phyloP scores from a whole-genome alignment of 2,888 invertebrate genomes.

The Onchidella celtica region DNA sequence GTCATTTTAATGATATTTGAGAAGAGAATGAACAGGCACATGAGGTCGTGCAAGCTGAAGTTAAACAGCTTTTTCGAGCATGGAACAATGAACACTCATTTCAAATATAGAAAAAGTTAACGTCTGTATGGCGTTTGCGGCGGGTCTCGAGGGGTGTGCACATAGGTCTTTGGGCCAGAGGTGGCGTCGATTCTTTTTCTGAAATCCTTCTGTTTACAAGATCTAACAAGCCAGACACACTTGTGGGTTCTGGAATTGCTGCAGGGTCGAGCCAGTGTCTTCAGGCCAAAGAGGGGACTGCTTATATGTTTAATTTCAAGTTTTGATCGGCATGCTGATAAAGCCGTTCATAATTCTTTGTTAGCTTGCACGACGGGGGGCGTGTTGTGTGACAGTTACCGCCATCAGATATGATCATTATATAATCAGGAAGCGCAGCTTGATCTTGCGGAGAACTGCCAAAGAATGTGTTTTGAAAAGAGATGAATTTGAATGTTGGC shows the following conservation, averaged over 20 bases:
- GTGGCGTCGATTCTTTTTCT: too few species aligned
- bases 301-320: constrained; percentile 19
- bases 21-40: too few species aligned
- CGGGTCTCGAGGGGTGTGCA: too few species aligned
- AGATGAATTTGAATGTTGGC: too few species aligned
- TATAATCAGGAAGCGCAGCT: neutral
- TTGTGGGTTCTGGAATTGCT: neutral
- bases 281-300: neutral
- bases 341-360: constrained; percentile 4
- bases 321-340: constrained; percentile 27
- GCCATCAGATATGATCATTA: neutral
- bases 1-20: too few species aligned
- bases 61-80: too few species aligned
- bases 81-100: too few species aligned
- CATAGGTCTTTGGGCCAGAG: too few species aligned
- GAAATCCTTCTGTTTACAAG: neutral
- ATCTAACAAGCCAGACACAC: constrained; percentile 16
- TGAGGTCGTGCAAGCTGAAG: too few species aligned
- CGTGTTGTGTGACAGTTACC: neutral
- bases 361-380: neutral
- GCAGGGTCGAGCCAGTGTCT: neutral
- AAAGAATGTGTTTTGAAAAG: too few species aligned
- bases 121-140: too few species aligned
- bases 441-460: neutral
- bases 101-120: too few species aligned